A percentile compares a stretch with the other conserved stretches of the same genome.
These are phyloP conservation scores for Leptodactylus fallax DNA, from an alignment of 2,797 vertebrate genomes.

Conservation along the genomic window DNA sequence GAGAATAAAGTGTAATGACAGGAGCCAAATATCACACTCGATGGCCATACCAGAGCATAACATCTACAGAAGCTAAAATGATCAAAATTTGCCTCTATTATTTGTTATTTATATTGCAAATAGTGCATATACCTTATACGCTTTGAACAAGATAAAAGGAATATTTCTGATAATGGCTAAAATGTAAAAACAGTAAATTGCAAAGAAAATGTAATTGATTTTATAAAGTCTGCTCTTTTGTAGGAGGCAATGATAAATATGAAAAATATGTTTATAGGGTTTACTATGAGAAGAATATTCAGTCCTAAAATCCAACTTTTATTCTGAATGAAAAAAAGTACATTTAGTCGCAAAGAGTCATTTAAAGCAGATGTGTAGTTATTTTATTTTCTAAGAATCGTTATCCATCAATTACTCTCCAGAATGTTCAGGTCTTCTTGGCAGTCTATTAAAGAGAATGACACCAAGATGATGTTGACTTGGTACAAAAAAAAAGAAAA, in stretches of 20 bases:
- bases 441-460: no score
- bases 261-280: not conserved
- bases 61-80: constrained; percentile 25
- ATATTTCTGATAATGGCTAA: not conserved
- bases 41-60: constrained; percentile 8
- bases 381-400: not conserved
- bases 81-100: constrained; percentile 21
- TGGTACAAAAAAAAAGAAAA: no score
- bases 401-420: not conserved
- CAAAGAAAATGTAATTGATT: not conserved
- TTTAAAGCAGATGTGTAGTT: not conserved
- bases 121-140: not conserved
- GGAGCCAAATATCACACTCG: not conserved
- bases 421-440: no score
- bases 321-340: not conserved
- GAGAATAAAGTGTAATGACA: constrained; percentile 27
- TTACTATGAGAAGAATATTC: not conserved
- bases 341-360: not conserved
- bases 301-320: not conserved
- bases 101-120: constrained; percentile 46
- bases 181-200: constrained; percentile 9
- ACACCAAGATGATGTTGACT: no score
- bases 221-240: not conserved
- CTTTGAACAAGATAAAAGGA: constrained; percentile 60
- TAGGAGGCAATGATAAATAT: not conserved